phyloP scores from a whole-genome alignment of 1,140 invertebrate species.

The Heliothis virescens region DNA sequence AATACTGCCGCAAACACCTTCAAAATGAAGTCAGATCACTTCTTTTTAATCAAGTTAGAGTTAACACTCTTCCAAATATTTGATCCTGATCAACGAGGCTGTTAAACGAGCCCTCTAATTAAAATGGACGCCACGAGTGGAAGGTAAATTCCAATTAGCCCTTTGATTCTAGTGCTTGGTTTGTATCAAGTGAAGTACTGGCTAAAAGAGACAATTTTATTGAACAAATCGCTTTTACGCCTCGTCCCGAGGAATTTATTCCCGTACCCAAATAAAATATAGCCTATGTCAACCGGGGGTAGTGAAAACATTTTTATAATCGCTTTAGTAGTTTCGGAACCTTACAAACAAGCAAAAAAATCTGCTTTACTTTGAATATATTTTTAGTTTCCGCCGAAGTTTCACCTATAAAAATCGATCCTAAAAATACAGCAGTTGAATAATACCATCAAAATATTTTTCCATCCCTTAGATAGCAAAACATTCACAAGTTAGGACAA shows the following conservation, averaged over 20 bases:
- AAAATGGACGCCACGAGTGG: not conserved
- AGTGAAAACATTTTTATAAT: no score
- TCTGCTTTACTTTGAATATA: no score
- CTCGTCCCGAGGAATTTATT: no score
- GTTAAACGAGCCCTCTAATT: not conserved
- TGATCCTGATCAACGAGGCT: not conserved
- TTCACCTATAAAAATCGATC: not conserved
- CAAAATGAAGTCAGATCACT: no score
- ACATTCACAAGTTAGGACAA: not conserved
- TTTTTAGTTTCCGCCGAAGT: not conserved
- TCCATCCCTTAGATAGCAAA: constrained; percentile 1
- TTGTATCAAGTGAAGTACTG: constrained; percentile 1
- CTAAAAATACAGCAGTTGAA: not conserved
- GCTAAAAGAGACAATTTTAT: not conserved
- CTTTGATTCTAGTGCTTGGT: not conserved
- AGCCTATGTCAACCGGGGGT: no score
- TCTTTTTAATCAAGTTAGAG: not conserved
- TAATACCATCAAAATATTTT: constrained; percentile 6
- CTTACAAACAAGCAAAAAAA: no score
- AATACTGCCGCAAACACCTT: no score
- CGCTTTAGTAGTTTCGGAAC: no score
- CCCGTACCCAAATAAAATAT: no score
- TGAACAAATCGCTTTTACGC: not conserved
- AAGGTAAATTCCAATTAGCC: constrained; percentile 22
- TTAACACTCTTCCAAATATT: constrained; percentile 4